Percentiles rank a stretch among this genome's conserved stretches.
These are phyloP conservation scores for Fregata magnificens DNA, from an alignment of 2,113 vertebrate genomes.

Conservation along the genomic window DNA sequence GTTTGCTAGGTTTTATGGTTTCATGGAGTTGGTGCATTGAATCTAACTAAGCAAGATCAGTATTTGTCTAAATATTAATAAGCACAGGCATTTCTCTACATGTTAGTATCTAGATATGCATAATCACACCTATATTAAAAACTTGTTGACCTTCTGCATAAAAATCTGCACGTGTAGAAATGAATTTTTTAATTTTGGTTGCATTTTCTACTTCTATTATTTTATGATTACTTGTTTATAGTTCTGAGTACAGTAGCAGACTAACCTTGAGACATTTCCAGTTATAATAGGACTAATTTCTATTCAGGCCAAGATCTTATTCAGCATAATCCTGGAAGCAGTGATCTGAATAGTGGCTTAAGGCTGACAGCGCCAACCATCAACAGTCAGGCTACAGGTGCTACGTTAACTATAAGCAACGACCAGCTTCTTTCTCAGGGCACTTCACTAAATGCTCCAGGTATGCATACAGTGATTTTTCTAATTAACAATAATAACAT, in stretches of 20 bases:
- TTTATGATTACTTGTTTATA: background rate
- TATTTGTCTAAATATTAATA: background rate
- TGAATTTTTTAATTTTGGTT: background rate
- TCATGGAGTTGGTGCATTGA: background rate
- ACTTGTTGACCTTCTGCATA: background rate
- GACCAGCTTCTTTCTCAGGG: conserved; percentile 87
- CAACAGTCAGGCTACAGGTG: conserved; percentile 66
- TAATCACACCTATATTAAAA: background rate
- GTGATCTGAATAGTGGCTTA: conserved; percentile 79
- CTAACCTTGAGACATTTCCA: background rate
- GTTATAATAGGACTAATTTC: background rate
- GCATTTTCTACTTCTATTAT: background rate
- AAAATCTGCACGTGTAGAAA: background rate
- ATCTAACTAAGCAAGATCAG: background rate
- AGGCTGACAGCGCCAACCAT: conserved; percentile 75
- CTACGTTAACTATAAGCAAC: conserved; percentile 81
- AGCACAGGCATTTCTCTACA: background rate
- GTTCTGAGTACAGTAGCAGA: background rate
- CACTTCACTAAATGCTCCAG: conserved; percentile 62
- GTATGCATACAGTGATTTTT: background rate
- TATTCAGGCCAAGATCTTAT: conserved; percentile 84
- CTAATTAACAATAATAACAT: background rate
- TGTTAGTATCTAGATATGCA: background rate
- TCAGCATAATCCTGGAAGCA: conserved; percentile 71
- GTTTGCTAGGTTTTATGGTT: background rate